Percentiles rank a stretch among this genome's conserved stretches.
Evolutionary conservation across 2,113 vertebrate species (phyloP).

Genomic region (Cyrtonyx montezumae): DNA sequence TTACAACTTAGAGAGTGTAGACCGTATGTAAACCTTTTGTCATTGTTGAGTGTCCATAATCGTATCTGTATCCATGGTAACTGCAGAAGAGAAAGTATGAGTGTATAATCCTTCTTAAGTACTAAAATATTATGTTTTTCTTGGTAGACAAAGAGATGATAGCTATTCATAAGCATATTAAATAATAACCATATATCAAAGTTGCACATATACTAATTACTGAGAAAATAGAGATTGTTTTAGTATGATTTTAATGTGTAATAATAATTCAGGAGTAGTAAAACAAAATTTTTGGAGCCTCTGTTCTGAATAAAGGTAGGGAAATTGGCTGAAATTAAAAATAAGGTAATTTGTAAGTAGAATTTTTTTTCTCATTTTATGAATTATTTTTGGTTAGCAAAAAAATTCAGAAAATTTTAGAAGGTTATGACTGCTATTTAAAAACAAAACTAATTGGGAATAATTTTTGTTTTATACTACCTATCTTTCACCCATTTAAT

Average conservation of each 20-base stretch:
- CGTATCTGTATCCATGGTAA: constrained; percentile 48
- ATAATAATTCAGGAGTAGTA: neutral
- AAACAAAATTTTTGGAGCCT: neutral
- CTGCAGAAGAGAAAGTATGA: constrained; percentile 5
- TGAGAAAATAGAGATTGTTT: neutral
- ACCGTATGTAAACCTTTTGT: constrained; percentile 19
- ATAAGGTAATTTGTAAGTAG: neutral
- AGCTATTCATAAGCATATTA: neutral
- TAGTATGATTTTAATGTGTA: neutral
- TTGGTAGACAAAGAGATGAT: constrained; percentile 20
- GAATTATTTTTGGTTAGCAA: neutral
- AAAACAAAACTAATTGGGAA: neutral
- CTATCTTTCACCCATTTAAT: neutral
- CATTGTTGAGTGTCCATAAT: constrained; percentile 27
- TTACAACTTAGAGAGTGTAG: neutral
- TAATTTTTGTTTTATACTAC: neutral
- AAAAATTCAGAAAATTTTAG: neutral
- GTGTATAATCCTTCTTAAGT: constrained; percentile 16
- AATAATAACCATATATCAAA: neutral
- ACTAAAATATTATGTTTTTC: neutral
- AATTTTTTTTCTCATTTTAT: neutral
- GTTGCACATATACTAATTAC: neutral
- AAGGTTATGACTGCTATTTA: neutral
- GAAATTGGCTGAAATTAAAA: neutral
- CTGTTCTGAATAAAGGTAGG: neutral